A percentile compares a stretch with the other conserved stretches of the same genome.
These are phyloP conservation scores for Chiroxiphia lanceolata DNA, from an alignment of 2,797 vertebrate species.

Conservation along the genomic window DNA sequence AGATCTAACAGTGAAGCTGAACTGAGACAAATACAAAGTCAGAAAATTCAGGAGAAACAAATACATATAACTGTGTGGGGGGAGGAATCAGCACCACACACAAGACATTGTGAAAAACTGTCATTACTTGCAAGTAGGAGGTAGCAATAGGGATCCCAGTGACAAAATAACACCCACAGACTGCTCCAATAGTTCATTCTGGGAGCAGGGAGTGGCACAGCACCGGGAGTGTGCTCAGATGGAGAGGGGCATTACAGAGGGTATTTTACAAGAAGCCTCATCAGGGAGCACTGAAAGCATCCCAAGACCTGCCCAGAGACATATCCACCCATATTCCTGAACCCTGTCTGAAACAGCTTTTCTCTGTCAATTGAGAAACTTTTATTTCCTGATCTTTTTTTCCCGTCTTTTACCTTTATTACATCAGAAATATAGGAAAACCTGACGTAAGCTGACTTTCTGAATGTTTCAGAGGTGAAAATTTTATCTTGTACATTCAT, in stretches of 20 bases:
- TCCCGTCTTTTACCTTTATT: background rate
- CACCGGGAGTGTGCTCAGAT: background rate
- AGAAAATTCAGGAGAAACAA: background rate
- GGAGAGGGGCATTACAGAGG: background rate
- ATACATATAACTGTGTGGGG: fast-evolving
- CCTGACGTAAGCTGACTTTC: background rate
- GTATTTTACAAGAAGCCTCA: background rate
- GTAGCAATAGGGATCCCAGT: background rate
- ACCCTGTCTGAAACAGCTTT: background rate
- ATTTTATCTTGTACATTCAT: background rate
- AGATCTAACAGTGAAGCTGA: background rate
- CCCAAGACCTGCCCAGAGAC: background rate
- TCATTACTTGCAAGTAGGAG: background rate
- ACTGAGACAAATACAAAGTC: background rate
- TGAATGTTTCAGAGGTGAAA: background rate
- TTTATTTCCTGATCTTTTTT: background rate
- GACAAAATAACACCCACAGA: background rate
- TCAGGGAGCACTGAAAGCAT: background rate
- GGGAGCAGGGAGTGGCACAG: background rate
- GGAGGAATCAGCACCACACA: background rate
- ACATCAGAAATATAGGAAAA: background rate
- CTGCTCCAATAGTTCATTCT: background rate
- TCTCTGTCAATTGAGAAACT: background rate
- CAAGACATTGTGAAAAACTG: background rate
- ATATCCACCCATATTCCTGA: background rate